These are phyloP conservation scores for Brenthis hecate DNA, from an alignment of 2,888 invertebrate genomes.

Conservation along the genomic window DNA sequence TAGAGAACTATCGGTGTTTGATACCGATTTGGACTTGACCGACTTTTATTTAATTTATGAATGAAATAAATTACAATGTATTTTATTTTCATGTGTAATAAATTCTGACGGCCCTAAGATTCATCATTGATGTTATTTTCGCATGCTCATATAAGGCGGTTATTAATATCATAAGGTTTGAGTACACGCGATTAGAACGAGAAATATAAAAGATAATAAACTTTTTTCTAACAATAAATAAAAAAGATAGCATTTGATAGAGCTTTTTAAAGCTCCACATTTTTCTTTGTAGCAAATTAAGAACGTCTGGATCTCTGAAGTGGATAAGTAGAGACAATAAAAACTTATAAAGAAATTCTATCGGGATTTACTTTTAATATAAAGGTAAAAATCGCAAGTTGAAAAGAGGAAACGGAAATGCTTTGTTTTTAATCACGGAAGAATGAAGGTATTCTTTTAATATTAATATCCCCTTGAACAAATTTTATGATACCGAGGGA, in stretches of 20 bases:
- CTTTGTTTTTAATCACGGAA: conserved; percentile 20
- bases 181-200: neutral
- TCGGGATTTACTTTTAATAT: conserved; percentile 22
- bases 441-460: conserved; percentile 13
- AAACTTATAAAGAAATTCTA: conserved; percentile 23
- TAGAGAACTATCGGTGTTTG: too few species aligned
- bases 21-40: too few species aligned
- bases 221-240: conserved; percentile 1
- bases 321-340: conserved; percentile 24
- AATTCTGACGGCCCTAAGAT: too few species aligned
- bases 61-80: too few species aligned
- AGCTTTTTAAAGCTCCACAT: conserved; percentile 17
- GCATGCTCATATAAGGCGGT: too few species aligned
- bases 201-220: conserved; percentile 1
- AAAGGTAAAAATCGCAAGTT: conserved; percentile 17
- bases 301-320: conserved; percentile 20
- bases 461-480: conserved; percentile 21
- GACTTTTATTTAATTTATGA: too few species aligned
- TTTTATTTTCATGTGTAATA: too few species aligned
- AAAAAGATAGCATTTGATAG: conserved; percentile 10
- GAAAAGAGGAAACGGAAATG: conserved; percentile 12
- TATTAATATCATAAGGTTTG: neutral
- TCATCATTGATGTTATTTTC: too few species aligned
- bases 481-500: conserved; percentile 19
- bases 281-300: conserved; percentile 21